Evolutionary conservation across 1,140 invertebrate species (phyloP).

Genomic region (Lepidurus couesii): DNA sequence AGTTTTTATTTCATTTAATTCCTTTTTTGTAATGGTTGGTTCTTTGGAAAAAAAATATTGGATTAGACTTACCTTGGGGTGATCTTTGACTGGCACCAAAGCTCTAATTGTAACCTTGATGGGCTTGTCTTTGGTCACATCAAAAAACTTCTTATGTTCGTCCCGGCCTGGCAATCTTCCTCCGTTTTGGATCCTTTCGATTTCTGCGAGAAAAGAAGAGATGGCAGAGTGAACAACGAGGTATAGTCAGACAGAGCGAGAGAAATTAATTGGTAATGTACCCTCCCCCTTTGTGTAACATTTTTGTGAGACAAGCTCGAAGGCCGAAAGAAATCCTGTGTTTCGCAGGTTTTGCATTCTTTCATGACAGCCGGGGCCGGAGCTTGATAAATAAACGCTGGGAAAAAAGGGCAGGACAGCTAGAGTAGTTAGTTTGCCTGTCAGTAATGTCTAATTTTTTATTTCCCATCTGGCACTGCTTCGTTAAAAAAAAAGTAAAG

Average conservation of each 20-base stretch:
- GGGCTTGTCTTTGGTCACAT: slow-evolving; percentile 78
- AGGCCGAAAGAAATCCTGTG: not conserved
- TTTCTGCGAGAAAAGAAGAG: slow-evolving; percentile 24
- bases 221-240: slow-evolving; percentile 7
- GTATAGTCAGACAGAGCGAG: not conserved
- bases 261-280: not conserved
- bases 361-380: not conserved
- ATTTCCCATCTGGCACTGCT: slow-evolving; percentile 18
- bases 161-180: slow-evolving; percentile 24
- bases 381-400: not conserved
- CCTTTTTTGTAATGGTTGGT: not conserved
- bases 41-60: not conserved
- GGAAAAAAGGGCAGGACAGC: not conserved
- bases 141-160: slow-evolving; percentile 42
- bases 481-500: not conserved
- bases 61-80: slow-evolving; percentile 66
- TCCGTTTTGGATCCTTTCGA: slow-evolving; percentile 34
- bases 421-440: slow-evolving; percentile 2
- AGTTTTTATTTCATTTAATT: not conserved
- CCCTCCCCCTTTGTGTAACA: not conserved
- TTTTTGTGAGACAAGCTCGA: not conserved
- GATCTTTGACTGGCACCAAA: slow-evolving; percentile 76
- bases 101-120: slow-evolving; percentile 75
- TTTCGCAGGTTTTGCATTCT: not conserved
- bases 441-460: not conserved